phyloP scores from a whole-genome alignment of 2,113 vertebrate genomes.

The Ifrita kowaldi region DNA sequence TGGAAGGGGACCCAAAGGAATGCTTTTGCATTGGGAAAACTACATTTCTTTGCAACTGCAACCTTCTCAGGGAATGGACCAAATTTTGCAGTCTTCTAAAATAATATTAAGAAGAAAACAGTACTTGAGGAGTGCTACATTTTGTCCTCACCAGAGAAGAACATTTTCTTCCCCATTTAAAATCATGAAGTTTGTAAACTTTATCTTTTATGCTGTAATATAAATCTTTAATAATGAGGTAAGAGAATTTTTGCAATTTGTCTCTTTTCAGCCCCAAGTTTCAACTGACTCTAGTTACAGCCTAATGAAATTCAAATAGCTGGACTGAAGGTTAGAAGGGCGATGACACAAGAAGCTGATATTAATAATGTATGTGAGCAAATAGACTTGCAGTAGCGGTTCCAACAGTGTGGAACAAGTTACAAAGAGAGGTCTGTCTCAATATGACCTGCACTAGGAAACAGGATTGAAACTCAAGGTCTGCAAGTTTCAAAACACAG shows the following conservation, averaged over 20 bases:
- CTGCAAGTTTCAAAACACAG: background rate
- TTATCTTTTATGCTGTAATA: background rate
- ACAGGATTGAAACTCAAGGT: constrained; percentile 37
- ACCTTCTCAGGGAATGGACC: background rate
- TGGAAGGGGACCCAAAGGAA: background rate
- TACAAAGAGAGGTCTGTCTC: constrained; percentile 47
- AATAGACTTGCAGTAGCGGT: constrained; percentile 28
- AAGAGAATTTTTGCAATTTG: background rate
- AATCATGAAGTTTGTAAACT: background rate
- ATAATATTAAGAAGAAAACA: background rate
- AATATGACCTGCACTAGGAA: constrained; percentile 2
- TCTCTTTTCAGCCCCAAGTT: background rate
- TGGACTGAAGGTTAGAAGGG: constrained; percentile 41
- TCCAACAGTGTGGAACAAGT: constrained; percentile 26
- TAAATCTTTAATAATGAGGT: constrained; percentile 21
- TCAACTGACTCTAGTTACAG: background rate
- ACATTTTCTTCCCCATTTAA: background rate
- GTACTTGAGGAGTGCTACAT: background rate
- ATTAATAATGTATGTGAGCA: constrained; percentile 57
- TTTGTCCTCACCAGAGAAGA: background rate
- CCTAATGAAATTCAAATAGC: constrained; percentile 60
- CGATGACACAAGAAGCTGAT: constrained; percentile 32
- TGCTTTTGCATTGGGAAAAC: background rate
- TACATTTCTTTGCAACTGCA: background rate
- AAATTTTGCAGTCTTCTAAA: background rate